Evolutionary conservation across 2,113 vertebrate genomes (phyloP), one percentile per base, ranked within the genome.

Genomic region (Lates calcarifer): DNA sequence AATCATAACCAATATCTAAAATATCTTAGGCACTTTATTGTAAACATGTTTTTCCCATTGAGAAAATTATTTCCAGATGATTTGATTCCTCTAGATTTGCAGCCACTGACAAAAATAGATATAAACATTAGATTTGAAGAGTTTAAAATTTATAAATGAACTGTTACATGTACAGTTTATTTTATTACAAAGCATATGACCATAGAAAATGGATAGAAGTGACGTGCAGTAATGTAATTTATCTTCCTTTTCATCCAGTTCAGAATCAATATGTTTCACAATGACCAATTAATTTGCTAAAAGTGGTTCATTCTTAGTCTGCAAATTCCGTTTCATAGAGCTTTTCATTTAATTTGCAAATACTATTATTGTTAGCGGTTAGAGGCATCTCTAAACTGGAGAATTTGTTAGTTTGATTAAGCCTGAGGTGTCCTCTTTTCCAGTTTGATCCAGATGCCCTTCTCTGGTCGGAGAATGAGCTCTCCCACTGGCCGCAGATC

Each of bases 361-460:
- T 13, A 41, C 39, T 41, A 13, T 41, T 7, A 41, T 41, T 13
- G 11, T 14, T 41, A 9, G 35, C 3, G 6, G 6, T 37, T 37
- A 41, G 10, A 47, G 9, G 51, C 13, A 3, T 55, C 41, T 9
- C 26, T 7, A 22, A 0, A 56, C 14, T 15, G 14, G 7, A 39
- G 14, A 6, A 65, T 2, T 9, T 20, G 14, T 18, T 66, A 76
- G 22, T 51, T 45, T 74, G 24, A 31, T 22, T 22, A 35, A 1
- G 28, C 26, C 13, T 64, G 18, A 26, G 11, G 70, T 13, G 1
- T 62, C 83, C 94, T 96, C 64, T 90, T 96, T 84, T 96, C 95
- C 91, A 99, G 79, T 53, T 95, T 95, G 90, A 99, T 94, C 96
- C 94, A 95, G 77, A 99, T 96, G 57, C 98, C 97, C 0, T 94